phyloP scores from a whole-genome alignment of 2,888 invertebrate genomes.

The Esperia sulphurella region DNA sequence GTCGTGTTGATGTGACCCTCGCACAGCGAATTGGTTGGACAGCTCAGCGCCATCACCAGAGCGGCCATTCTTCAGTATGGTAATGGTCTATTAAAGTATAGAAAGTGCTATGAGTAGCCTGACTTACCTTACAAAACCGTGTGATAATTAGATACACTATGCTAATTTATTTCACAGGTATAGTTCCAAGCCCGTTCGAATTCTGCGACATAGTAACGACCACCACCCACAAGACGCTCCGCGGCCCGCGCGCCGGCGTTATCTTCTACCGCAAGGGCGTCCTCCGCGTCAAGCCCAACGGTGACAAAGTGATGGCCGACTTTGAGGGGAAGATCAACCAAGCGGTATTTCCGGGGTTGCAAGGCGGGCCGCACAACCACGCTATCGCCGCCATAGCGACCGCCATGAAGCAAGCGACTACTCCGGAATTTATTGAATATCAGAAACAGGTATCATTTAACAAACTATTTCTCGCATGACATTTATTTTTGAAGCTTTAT shows the following conservation, averaged over 20 bases:
- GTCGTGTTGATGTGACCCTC: too few species aligned
- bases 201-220: constrained; percentile 95
- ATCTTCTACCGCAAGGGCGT: constrained; percentile 97
- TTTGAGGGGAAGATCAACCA: constrained; percentile 92
- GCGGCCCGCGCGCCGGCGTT: constrained; percentile 92
- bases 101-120: too few species aligned
- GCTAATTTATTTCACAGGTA: constrained; percentile 49
- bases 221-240: constrained; percentile 96
- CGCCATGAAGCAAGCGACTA: constrained; percentile 92
- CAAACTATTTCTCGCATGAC: too few species aligned
- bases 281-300: constrained; percentile 87
- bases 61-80: too few species aligned
- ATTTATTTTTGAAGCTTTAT: too few species aligned
- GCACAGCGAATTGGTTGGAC: too few species aligned
- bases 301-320: constrained; percentile 91
- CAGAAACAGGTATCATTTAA: constrained; percentile 83
- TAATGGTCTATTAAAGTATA: too few species aligned
- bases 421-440: constrained; percentile 90
- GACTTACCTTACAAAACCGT: too few species aligned
- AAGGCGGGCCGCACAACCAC: constrained; percentile 98
- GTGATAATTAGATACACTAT: too few species aligned
- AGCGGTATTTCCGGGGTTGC: constrained; percentile 95
- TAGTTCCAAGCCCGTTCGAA: constrained; percentile 94
- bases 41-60: too few species aligned
- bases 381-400: constrained; percentile 98